Percentiles rank a stretch among this genome's conserved stretches.
These are phyloP conservation scores for Condylura cristata DNA, from an alignment of 2,113 vertebrate genomes.

Conservation along the genomic window DNA sequence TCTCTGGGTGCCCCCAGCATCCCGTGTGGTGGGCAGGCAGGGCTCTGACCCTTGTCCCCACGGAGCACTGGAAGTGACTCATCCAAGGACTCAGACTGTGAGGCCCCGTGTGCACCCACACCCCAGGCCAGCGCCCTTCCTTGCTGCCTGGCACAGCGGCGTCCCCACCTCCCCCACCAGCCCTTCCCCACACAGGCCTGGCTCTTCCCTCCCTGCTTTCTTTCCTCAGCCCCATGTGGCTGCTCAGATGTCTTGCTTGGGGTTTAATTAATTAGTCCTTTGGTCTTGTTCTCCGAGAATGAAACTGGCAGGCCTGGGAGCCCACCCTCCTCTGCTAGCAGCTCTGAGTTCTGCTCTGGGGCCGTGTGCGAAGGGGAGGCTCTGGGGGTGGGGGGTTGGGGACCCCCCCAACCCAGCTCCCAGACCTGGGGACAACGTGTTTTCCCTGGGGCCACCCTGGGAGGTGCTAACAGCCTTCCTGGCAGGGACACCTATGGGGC, in stretches of 20 bases:
- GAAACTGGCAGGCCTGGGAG: conserved; percentile 20
- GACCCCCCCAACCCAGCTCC: no score
- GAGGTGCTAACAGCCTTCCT: accelerated
- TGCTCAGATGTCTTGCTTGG: conserved; percentile 1
- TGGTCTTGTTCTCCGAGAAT: neutral
- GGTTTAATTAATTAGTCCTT: conserved; percentile 61
- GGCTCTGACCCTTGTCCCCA: no score
- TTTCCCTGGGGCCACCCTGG: neutral
- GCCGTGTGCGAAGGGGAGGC: neutral
- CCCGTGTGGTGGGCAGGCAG: accelerated
- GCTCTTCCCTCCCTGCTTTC: neutral
- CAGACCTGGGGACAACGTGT: neutral
- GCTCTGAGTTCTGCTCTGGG: neutral
- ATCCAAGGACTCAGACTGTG: accelerated
- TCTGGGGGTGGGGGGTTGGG: accelerated
- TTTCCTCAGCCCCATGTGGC: neutral
- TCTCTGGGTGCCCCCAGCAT: neutral
- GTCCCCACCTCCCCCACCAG: accelerated
- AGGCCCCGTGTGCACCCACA: no score
- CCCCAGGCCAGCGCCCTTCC: no score
- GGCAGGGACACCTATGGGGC: accelerated
- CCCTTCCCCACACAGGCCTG: accelerated
- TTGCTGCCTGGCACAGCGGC: accelerated
- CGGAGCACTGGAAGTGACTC: neutral
- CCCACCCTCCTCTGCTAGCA: neutral